Percentiles rank a stretch among this genome's conserved stretches.
Conservation (phyloP, 2,113 vertebrate genomes). For the Bubo blakistoni region DNA sequence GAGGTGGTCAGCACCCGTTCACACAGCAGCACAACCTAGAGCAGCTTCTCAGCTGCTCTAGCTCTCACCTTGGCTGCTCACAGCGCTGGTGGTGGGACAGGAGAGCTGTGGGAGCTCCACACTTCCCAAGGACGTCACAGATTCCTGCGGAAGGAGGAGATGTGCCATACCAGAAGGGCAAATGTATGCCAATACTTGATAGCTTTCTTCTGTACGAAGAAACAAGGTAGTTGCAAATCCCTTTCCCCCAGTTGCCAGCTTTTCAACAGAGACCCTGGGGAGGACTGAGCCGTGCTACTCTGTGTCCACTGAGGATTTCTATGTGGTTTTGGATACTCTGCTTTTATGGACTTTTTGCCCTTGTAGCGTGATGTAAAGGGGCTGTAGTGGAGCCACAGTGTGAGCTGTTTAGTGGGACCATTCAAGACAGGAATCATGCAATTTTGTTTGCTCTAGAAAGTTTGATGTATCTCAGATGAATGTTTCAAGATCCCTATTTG, state of each 20-base stretch:
- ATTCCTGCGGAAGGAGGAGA: background rate
- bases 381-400: background rate
- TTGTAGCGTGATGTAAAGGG: background rate
- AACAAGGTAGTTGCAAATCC: background rate
- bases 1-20: background rate
- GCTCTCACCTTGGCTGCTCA: background rate
- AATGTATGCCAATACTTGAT: fast-evolving
- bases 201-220: background rate
- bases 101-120: background rate
- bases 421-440: background rate
- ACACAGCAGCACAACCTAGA: background rate
- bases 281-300: background rate
- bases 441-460: background rate
- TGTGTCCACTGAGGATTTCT: background rate
- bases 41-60: background rate
- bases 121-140: background rate
- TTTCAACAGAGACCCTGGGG: background rate
- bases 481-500: background rate
- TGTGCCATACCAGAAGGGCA: background rate
- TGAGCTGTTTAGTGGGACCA: background rate
- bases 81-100: background rate
- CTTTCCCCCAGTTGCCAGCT: background rate
- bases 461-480: background rate
- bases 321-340: background rate
- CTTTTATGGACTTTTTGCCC: background rate